Conservation (phyloP, 2,797 vertebrate species). For the Rallus crepitans region DNA sequence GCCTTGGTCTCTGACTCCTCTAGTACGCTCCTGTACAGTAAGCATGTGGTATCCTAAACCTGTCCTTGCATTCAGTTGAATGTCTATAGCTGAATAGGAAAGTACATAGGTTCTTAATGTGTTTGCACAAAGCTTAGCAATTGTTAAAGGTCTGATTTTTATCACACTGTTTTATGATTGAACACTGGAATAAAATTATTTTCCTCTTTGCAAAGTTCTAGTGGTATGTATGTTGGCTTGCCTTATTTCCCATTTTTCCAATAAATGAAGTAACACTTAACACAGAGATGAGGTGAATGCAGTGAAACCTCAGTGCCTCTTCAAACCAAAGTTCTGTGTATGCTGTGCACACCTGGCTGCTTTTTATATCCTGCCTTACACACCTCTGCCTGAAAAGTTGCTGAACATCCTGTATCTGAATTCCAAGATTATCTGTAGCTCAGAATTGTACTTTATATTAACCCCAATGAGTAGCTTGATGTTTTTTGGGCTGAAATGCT, state of each 20-base stretch:
- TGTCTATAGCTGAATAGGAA: not conserved
- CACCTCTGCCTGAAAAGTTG: not conserved
- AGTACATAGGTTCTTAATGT: not conserved
- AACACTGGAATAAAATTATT: conserved; percentile 38
- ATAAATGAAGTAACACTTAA: not conserved
- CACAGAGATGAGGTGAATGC: not conserved
- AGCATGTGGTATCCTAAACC: not conserved
- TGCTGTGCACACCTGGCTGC: not conserved
- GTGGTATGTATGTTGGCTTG: not conserved
- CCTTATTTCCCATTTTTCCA: not conserved
- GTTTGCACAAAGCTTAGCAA: not conserved
- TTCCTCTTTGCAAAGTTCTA: not conserved
- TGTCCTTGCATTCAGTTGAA: not conserved
- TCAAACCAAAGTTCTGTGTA: not conserved
- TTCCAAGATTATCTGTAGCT: not conserved
- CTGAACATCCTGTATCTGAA: fast-evolving
- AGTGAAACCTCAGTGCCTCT: not conserved
- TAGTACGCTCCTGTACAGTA: fast-evolving
- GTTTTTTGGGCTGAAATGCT: not conserved
- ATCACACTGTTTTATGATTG: conserved; percentile 1
- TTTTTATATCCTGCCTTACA: not conserved
- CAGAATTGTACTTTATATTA: not conserved
- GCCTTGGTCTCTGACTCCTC: not conserved
- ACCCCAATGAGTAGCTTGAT: not conserved
- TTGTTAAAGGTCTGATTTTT: conserved; percentile 24